Base-by-base conservation (phyloP, 2,797 vertebrate genomes). In the Pangasius larnaudii region DNA sequence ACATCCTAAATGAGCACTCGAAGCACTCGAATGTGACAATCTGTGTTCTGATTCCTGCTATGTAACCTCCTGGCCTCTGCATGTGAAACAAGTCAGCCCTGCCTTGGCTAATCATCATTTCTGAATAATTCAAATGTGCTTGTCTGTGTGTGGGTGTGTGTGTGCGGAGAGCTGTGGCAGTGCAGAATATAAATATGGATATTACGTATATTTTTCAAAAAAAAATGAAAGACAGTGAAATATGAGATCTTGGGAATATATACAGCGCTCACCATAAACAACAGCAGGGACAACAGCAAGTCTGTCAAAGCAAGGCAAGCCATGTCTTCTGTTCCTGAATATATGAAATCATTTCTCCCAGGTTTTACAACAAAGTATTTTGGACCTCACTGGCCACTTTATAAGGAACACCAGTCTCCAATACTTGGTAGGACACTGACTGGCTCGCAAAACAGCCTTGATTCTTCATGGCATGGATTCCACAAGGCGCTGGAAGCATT, bases 71-170 rank as follows among this genome's bases (percentile, higher is more conserved):
- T 65, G 85, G 33, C 85, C 85, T 24, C 56, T 49, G 58, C 27
- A 30, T 63, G 59, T 86, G 56, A 71, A 61, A n/a, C 83, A 84
- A 22, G 16, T 19, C 74, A 33, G 85, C 69, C 56, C 42, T 30
- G 10, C 56, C 72, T 63, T 27, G 59, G 36, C 65, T 77, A 78
- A 49, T 79, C 53, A 85, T 80, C 71, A 58, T 61, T 81, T 84
- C 53, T 87, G 36, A 74, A 87, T 79, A 56, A 86, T 87, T 71
- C 61, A 69, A 33, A 79, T 19, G 51, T 27, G 88, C 61, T 42
- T 59, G n/a, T 61, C n/a, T 74, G 27, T 51, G 72, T 81, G 75
- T 74, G 77, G 65, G 33, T 22, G 74, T 79, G 51, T 79, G 51
- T 27, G 39, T 51, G 30, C 42, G 13, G 65, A 84, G 61, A 84